These are phyloP conservation scores for Orthosia incerta DNA, from an alignment of 2,888 invertebrate species.

Conservation along the genomic window DNA sequence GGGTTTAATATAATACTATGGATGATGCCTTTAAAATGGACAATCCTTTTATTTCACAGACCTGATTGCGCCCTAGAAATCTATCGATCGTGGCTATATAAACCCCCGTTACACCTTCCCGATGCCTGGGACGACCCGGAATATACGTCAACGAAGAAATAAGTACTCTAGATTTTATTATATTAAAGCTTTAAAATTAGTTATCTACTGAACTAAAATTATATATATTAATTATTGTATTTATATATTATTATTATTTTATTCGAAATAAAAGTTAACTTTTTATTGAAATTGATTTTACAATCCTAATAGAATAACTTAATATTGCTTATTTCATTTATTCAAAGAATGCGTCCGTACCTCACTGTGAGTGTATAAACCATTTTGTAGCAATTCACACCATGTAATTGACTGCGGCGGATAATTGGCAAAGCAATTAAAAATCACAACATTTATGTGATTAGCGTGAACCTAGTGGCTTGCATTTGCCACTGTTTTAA, in stretches of 20 bases:
- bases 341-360: conserved; percentile 33
- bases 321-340: background rate
- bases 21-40: background rate
- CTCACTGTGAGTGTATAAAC: conserved; percentile 31
- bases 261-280: background rate
- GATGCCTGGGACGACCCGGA: conserved; percentile 82
- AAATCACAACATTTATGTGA: conserved; percentile 58
- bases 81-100: conserved; percentile 81
- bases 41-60: conserved; percentile 72
- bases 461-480: conserved; percentile 53
- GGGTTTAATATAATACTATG: conserved; percentile 26
- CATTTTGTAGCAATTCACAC: conserved; percentile 53
- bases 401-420: conserved; percentile 42
- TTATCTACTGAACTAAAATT: too few relatives aligned
- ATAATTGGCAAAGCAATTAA: conserved; percentile 66
- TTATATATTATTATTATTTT: background rate
- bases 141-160: conserved; percentile 63
- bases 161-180: background rate
- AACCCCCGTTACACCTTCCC: conserved; percentile 76
- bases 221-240: too few relatives aligned
- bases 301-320: background rate
- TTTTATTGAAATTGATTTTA: background rate
- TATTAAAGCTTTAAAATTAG: too few relatives aligned
- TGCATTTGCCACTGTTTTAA: conserved; percentile 31
- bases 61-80: conserved; percentile 86